Evolutionary conservation across 2,888 invertebrate genomes (phyloP).

Genomic region (Adela reaumurella): DNA sequence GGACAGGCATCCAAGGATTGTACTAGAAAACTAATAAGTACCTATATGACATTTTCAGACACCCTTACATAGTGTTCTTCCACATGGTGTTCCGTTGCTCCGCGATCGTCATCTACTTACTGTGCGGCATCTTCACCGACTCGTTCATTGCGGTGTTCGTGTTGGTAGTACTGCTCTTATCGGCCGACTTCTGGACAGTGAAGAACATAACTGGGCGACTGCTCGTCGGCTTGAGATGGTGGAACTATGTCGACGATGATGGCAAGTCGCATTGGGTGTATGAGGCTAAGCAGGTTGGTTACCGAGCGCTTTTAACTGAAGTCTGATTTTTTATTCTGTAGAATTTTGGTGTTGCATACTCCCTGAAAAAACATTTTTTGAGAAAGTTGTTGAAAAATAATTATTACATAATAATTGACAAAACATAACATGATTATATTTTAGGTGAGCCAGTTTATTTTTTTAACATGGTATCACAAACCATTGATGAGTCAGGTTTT

Average conservation of each 20-base stretch:
- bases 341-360: no score
- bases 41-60: conserved; percentile 58
- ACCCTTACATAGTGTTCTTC: conserved; percentile 90
- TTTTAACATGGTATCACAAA: no score
- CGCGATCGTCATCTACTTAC: conserved; percentile 82
- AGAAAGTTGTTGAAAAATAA: no score
- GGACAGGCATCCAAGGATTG: no score
- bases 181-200: conserved; percentile 99
- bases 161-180: conserved; percentile 80
- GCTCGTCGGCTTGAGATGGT: conserved; percentile 96
- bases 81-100: conserved; percentile 84
- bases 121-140: conserved; percentile 85
- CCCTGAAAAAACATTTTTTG: no score
- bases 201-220: conserved; percentile 95
- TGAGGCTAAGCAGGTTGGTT: conserved; percentile 84
- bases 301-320: no score
- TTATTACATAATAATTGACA: no score
- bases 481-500: no score
- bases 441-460: no score
- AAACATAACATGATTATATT: no score
- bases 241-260: conserved; percentile 98
- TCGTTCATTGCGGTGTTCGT: conserved; percentile 98
- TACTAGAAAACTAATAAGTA: no score
- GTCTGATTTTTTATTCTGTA: no score
- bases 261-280: conserved; percentile 98